Percentiles rank a stretch among this genome's conserved stretches.
Evolutionary conservation across 2,113 vertebrate species (phyloP).

Genomic region (Alethe diademata): DNA sequence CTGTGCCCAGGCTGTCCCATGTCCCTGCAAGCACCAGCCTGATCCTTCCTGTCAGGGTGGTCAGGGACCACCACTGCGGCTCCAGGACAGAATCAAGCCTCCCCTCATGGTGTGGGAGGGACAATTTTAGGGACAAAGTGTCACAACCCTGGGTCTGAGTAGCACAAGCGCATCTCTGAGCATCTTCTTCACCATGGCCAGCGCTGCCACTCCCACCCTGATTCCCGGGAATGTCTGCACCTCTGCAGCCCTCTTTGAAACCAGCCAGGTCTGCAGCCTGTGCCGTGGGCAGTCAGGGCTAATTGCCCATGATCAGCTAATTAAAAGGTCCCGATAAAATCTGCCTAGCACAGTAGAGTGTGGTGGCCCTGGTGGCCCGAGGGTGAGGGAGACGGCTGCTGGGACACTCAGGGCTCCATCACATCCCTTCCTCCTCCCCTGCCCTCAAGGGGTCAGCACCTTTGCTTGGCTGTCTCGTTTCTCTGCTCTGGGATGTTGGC

Average conservation of each 20-base stretch:
- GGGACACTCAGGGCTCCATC: neutral
- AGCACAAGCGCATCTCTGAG: neutral
- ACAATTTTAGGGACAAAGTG: neutral
- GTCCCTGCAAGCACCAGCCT: neutral
- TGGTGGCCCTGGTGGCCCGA: neutral
- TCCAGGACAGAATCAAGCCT: neutral
- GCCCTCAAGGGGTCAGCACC: neutral
- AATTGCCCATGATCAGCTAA: conserved; percentile 64
- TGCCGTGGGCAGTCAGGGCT: conserved; percentile 49
- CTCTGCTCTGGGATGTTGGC: neutral
- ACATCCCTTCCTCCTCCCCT: neutral
- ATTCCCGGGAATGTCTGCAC: neutral
- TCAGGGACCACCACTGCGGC: neutral
- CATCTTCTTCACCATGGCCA: neutral
- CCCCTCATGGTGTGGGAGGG: neutral
- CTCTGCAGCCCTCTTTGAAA: neutral
- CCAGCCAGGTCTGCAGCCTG: neutral
- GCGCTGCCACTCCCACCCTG: accelerated
- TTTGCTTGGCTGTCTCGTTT: neutral
- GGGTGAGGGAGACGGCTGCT: neutral
- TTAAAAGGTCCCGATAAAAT: conserved; percentile 57
- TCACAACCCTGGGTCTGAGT: neutral
- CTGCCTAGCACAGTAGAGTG: neutral
- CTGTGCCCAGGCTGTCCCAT: neutral
- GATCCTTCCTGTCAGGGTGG: neutral